A percentile compares a stretch with the other conserved stretches of the same genome.
Evolutionary conservation across 2,113 vertebrate genomes (phyloP).

Genomic region (Stigmatopora argus): DNA sequence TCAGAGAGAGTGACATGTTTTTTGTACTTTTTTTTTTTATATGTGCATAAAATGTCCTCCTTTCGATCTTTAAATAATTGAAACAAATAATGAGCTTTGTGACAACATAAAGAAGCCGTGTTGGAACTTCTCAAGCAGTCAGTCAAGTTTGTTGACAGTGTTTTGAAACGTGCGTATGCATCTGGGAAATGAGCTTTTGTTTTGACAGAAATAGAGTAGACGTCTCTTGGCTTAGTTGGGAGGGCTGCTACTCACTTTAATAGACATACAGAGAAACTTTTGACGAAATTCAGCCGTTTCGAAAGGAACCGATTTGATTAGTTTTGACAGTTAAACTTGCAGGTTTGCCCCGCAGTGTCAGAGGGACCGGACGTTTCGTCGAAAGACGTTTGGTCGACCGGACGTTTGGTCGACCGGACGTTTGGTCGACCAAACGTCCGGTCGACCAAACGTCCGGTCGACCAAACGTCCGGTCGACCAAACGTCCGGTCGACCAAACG

Average conservation of each 20-base stretch:
- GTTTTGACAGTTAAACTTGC: too few relatives aligned
- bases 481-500: too few relatives aligned
- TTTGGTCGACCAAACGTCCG: too few relatives aligned
- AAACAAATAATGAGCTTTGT: not conserved
- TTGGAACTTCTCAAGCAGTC: not conserved
- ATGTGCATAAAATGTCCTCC: not conserved
- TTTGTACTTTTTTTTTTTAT: not conserved
- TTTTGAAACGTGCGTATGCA: constrained; percentile 20
- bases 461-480: too few relatives aligned
- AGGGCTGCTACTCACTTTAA: not conserved
- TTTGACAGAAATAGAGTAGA: constrained; percentile 36
- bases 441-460: too few relatives aligned
- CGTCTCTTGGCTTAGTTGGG: constrained; percentile 13
- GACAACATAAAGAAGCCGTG: not conserved
- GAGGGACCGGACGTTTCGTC: too few relatives aligned
- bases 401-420: too few relatives aligned
- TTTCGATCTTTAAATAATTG: not conserved
- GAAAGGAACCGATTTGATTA: too few relatives aligned
- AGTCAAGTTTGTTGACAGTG: constrained; percentile 4
- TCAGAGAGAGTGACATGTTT: too few relatives aligned
- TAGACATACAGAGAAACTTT: constrained; percentile 17
- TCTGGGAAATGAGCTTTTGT: constrained; percentile 34
- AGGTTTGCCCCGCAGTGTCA: too few relatives aligned
- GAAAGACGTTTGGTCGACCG: too few relatives aligned
- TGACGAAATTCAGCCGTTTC: too few relatives aligned